These are phyloP conservation scores for Numenius phaeopus DNA, from an alignment of 2,797 vertebrate species.

Conservation along the genomic window DNA sequence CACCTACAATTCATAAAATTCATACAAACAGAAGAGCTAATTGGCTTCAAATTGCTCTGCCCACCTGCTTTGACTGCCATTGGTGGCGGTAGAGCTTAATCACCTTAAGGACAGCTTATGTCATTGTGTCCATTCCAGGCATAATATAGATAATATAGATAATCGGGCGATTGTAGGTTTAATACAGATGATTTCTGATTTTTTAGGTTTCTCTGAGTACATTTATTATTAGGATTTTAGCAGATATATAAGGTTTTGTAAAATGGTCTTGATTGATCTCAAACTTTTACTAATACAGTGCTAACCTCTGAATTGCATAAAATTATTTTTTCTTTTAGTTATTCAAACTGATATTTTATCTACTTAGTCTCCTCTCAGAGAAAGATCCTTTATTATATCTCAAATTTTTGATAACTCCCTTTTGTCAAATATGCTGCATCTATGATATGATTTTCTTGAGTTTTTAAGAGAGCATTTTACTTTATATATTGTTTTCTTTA, in stretches of 20 bases:
- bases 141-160: neutral
- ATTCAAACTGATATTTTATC: neutral
- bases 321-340: neutral
- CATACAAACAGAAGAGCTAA: neutral
- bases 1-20: neutral
- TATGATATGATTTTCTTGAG: neutral
- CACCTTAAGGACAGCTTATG: neutral
- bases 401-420: neutral
- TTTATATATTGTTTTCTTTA: neutral
- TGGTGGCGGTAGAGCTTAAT: neutral
- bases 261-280: neutral
- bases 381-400: neutral
- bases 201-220: neutral
- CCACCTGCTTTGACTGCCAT: neutral
- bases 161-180: neutral
- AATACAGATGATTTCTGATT: neutral
- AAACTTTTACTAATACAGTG: neutral
- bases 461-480: neutral
- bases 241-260: neutral
- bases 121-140: neutral
- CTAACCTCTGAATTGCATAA: neutral
- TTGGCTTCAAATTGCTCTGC: neutral
- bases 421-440: neutral
- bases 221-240: neutral
- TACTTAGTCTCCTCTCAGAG: neutral